Evolutionary conservation across 2,797 vertebrate genomes (phyloP).

Genomic region (Acanthurus lineatus): DNA sequence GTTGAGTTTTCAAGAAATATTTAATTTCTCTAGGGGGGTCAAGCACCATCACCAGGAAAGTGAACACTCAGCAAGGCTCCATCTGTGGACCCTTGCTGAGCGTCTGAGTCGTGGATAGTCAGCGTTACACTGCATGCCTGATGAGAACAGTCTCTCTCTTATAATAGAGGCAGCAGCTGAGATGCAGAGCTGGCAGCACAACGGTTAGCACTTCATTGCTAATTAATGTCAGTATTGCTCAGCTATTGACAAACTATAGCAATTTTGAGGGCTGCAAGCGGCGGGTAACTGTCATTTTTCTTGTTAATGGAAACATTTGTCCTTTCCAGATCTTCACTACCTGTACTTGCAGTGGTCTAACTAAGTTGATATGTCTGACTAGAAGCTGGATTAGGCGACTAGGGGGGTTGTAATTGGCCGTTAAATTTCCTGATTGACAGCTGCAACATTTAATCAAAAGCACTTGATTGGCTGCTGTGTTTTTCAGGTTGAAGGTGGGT

Average conservation of each 20-base stretch:
- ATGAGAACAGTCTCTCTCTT: neutral
- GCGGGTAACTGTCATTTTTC: neutral
- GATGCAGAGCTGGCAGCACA: conserved; percentile 34
- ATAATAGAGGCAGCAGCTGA: conserved; percentile 24
- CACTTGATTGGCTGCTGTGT: conserved; percentile 26
- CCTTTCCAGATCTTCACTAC: neutral
- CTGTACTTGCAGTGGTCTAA: neutral
- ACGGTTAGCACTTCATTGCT: conserved; percentile 48
- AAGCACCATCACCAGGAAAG: neutral
- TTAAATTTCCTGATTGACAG: conserved; percentile 35
- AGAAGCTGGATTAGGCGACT: conserved; percentile 15
- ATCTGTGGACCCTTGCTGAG: conserved; percentile 20
- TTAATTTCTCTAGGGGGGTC: neutral
- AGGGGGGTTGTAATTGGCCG: conserved; percentile 31
- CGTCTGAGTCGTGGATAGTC: conserved; percentile 16
- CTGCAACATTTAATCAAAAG: conserved; percentile 22
- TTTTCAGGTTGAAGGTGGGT: conserved; percentile 20
- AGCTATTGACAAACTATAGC: conserved; percentile 7
- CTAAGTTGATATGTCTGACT: neutral
- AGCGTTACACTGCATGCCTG: conserved; percentile 27
- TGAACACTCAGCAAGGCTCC: conserved; percentile 12
- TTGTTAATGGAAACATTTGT: conserved; percentile 4
- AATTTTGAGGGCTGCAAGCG: neutral
- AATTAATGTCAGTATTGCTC: conserved; percentile 63
- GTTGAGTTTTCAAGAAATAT: neutral